Evolutionary conservation across 2,113 vertebrate genomes (phyloP), one percentile per base, ranked within the genome.

Genomic region (Urocitellus parryii): DNA sequence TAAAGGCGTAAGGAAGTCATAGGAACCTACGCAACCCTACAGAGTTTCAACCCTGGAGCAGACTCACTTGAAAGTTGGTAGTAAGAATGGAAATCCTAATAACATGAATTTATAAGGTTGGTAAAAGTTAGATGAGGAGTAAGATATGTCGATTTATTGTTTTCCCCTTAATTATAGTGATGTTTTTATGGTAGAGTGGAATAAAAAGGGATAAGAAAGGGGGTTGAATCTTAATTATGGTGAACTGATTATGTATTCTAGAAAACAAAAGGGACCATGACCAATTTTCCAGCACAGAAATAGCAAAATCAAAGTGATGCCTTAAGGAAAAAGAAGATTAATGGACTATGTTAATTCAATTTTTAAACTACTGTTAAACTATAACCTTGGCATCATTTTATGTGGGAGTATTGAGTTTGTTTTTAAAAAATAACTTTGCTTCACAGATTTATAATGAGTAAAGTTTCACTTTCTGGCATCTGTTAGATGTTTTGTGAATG

Each of bases 361-460:
- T 91, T 97, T 90, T 89, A 93, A 89, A 83, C 32, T 82, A 9
- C 74, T 86, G 12, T 89, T 96, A 95, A 96, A 89, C 48, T 89
- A 48, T 93, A 93, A 95, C 82, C 70, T 89, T 93, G 79, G 65
- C 9, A 74, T 32, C 63, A 83, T 34, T 86, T 93, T 73, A 95
- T 63, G 32, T 83, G n/a, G 25, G 61, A 94, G 68, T 68, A 78
- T n/a, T 95, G 79, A 76, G 78, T 39, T 72, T 95, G 51, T 45
- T 90, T 97, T 93, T 93, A 11, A 97, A 39, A 97, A 96, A 53
- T n/a, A 83, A 32, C 37, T 72, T 87, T 85, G 65, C 12, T 86
- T 81, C 32, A 88, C 1, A 95, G 67, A 74, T 82, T 96, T 94
- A 95, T 81, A 73, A 42, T 34, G 25, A 91, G 34, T 48, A 84